Evolutionary conservation across 1,140 invertebrate species (phyloP).

Genomic region (Trichogramma pretiosum): DNA sequence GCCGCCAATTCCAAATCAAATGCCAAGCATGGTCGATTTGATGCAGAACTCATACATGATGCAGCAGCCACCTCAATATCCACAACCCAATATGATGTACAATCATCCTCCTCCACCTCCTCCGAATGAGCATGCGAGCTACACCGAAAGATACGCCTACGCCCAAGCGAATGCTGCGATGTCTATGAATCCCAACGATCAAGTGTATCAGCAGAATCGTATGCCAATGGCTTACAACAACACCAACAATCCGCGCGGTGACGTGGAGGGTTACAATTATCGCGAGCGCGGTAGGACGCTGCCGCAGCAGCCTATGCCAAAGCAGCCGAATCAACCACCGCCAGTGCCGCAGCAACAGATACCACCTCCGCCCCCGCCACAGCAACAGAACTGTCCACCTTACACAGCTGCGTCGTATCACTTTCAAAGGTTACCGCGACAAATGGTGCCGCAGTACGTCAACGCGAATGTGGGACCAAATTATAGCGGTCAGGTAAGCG

Average conservation of each 20-base stretch:
- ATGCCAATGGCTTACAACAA: constrained; percentile 19
- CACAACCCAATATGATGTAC: constrained; percentile 2
- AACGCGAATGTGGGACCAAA: constrained; percentile 28
- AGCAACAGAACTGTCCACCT: constrained; percentile 26
- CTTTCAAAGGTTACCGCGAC: constrained; percentile 28
- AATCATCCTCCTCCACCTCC: constrained; percentile 6
- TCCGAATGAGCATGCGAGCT: constrained; percentile 1
- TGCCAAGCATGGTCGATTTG: no score
- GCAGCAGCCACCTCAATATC: background rate
- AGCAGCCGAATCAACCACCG: constrained; percentile 1
- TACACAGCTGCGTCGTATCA: constrained; percentile 32
- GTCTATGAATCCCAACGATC: constrained; percentile 25
- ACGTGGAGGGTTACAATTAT: constrained; percentile 21
- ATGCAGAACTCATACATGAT: background rate
- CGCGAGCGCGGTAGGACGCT: constrained; percentile 20
- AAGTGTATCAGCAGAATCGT: constrained; percentile 23
- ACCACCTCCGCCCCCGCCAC: constrained; percentile 7
- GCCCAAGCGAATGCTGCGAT: constrained; percentile 2
- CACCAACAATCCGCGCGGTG: constrained; percentile 14
- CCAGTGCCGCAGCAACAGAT: constrained; percentile 21
- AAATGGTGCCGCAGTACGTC: constrained; percentile 30
- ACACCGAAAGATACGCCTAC: constrained; percentile 12
- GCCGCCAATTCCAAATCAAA: no score
- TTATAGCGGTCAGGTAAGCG: constrained; percentile 8
- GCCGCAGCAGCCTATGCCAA: constrained; percentile 9